Conservation (phyloP, 2,797 vertebrate species). For the Sternotherus odoratus region DNA sequence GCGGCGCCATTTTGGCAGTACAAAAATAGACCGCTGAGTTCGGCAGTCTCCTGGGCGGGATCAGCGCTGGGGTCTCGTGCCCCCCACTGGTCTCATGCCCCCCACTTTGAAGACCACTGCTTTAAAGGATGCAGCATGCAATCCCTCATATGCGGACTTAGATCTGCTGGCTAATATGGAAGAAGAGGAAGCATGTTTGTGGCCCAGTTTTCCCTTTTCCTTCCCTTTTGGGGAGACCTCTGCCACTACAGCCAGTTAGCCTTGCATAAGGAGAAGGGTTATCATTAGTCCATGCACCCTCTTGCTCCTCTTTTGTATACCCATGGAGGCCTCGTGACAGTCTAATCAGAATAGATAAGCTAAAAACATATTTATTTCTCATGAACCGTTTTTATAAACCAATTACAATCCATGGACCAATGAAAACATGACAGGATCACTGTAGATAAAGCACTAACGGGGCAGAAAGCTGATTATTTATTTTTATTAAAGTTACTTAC, state of each 20-base stretch:
- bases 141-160: not conserved
- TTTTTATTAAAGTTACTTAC: slow-evolving; percentile 85
- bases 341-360: not conserved
- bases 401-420: not conserved
- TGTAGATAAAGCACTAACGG: not conserved
- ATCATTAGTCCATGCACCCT: not conserved
- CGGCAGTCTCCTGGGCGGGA: too few relatives aligned
- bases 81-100: too few relatives aligned
- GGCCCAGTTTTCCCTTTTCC: not conserved
- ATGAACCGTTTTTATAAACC: slow-evolving; percentile 35
- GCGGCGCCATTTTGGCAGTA: too few relatives aligned
- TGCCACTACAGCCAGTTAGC: not conserved
- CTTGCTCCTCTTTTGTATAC: not conserved
- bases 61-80: too few relatives aligned
- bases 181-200: not conserved
- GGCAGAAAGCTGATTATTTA: not conserved
- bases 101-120: too few relatives aligned
- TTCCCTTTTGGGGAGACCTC: not conserved
- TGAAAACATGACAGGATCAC: not conserved
- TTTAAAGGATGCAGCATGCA: not conserved
- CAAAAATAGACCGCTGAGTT: too few relatives aligned
- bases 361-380: not conserved
- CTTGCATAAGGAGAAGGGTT: not conserved
- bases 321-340: not conserved
- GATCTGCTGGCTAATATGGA: accelerated